Evolutionary conservation across 1,140 invertebrate species (phyloP).

Genomic region (Pseudobourletiella spinata): DNA sequence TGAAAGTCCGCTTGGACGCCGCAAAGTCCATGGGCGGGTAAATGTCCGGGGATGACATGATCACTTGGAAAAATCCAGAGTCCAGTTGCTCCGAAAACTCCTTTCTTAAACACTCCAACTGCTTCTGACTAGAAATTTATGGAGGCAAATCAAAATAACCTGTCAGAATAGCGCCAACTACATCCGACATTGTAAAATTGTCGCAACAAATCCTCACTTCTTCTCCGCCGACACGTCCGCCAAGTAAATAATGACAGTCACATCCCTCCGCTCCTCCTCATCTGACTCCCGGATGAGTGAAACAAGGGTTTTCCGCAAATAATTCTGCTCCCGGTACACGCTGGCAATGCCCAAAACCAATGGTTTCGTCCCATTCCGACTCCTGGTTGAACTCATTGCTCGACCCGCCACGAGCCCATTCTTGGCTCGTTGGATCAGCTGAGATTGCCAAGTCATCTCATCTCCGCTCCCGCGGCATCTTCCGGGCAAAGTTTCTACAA

Average conservation of each 20-base stretch:
- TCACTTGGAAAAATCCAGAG: slow-evolving; percentile 32
- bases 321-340: slow-evolving; percentile 30
- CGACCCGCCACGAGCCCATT: background rate
- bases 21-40: slow-evolving; percentile 32
- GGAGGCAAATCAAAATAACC: background rate
- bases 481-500: no score
- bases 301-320: slow-evolving; percentile 23
- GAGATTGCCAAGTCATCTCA: background rate
- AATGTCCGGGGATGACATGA: slow-evolving; percentile 20
- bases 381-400: background rate
- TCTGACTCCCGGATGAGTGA: slow-evolving; percentile 27
- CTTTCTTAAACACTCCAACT: background rate
- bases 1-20: slow-evolving; percentile 21
- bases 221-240: slow-evolving; percentile 21
- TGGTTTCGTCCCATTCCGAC: no score
- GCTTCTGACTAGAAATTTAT: background rate
- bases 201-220: slow-evolving; percentile 13
- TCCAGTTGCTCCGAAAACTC: slow-evolving; percentile 16
- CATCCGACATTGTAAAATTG: no score
- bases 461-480: background rate
- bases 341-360: slow-evolving; percentile 30
- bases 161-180: no score
- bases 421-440: background rate
- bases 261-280: slow-evolving; percentile 16
- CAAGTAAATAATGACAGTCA: slow-evolving; percentile 24